Evolutionary conservation across 1,140 invertebrate species (phyloP), one percentile per base, ranked within the genome.

Genomic region (Pinna nobilis): DNA sequence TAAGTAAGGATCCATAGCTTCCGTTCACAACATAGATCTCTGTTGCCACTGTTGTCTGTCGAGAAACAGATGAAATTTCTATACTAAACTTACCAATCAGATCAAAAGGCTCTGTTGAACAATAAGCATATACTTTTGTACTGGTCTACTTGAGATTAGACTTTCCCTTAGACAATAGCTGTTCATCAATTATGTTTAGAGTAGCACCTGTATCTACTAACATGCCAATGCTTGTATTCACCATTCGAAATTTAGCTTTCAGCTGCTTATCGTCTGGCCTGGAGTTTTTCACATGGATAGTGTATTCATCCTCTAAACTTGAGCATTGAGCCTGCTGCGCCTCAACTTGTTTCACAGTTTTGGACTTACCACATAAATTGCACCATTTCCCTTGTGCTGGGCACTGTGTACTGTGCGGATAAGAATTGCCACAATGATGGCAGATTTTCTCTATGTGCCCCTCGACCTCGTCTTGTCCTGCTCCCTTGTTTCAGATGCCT

Each of bases 171-270:
- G 33, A 15, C 11, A 23, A 35, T 15, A 25, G 60, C 23, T 13
- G 47, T 61, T 70, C 39, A 49, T 61, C 41, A n/a, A 61, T 20
- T 28, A 53, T 60, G 57, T 50, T 70, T n/a, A 61, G 6, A 30
- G 30, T 61, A 23, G 66, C 51, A 55, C 49, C 66, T 15, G 35
- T 68, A 23, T 68, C 66, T 9, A 57, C 53, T 28, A 70, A 3
- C 39, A 70, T 61, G 28, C 35, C 32, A 23, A 55, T 53, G 25
- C 55, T 18, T 39, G 30, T 53, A 35, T 18, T 30, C n/a, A 2
- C 13, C 20, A 67, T 23, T 53, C 15, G 32, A 9, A 60, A 0
- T n/a, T 37, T 60, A 15, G 35, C 33, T 39, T 60, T 60, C 32
- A 33, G 57, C 37, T 60, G 57, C 11, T 60, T 60, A n/a, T 35